A percentile compares a stretch with the other conserved stretches of the same genome.
Conservation (phyloP, 2,888 invertebrate genomes). For the Palloptera scutellata region DNA sequence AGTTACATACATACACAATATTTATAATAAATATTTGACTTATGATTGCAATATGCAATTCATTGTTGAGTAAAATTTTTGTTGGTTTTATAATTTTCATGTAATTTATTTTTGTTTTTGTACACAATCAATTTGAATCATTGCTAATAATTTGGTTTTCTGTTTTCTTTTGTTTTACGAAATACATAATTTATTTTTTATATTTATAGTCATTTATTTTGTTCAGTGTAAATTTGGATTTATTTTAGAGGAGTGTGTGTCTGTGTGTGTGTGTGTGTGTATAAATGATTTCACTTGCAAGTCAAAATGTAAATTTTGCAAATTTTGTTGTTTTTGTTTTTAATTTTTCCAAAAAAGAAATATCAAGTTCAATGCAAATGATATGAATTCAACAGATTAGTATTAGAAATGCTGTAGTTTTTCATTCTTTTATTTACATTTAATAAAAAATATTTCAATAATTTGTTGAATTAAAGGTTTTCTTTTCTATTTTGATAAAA, state of each 20-base stretch:
- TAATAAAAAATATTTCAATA: no score
- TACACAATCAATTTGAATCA: background rate
- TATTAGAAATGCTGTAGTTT: no score
- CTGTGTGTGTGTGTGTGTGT: background rate
- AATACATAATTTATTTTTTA: background rate
- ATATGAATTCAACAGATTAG: no score
- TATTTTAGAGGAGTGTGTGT: background rate
- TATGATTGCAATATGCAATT: slow-evolving; percentile 38
- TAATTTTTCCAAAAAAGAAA: no score
- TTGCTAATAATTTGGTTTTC: background rate
- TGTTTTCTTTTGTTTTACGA: background rate
- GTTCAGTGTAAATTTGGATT: no score
- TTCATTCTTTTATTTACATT: no score
- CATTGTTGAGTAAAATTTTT: slow-evolving; percentile 18
- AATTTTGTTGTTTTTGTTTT: no score
- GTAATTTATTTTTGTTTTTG: background rate
- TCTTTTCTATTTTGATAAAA: no score
- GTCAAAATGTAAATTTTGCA: no score
- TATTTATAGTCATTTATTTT: background rate
- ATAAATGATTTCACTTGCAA: background rate
- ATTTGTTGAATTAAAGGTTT: no score
- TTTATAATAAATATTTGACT: slow-evolving; percentile 8
- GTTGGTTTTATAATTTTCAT: background rate
- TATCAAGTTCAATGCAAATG: no score
- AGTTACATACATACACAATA: slow-evolving; percentile 10